Percentiles rank a stretch among this genome's conserved stretches.
These are phyloP conservation scores for Venustaconcha ellipsiformis DNA, from an alignment of 1,140 invertebrate genomes.

Conservation along the genomic window DNA sequence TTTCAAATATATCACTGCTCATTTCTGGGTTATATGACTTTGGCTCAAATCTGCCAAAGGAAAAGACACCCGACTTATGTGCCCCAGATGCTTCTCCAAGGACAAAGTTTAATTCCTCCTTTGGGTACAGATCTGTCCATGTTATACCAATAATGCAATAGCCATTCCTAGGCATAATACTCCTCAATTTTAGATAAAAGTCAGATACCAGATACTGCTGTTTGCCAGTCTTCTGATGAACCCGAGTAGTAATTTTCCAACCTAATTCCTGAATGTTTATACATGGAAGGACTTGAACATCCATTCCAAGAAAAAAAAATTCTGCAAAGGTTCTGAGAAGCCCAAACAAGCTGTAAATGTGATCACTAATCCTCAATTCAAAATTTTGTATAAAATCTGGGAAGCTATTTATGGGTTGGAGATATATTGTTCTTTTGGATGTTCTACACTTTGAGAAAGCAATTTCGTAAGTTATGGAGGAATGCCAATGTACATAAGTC, in stretches of 20 bases:
- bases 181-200: constrained; percentile 40
- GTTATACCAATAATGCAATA: constrained; percentile 50
- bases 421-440: constrained; percentile 44
- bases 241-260: constrained; percentile 37
- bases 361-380: constrained; percentile 15
- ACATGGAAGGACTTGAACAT: constrained; percentile 36
- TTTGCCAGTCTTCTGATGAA: constrained; percentile 42
- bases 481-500: too few species aligned
- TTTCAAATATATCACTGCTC: constrained; percentile 35
- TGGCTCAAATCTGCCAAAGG: constrained; percentile 57
- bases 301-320: constrained; percentile 49
- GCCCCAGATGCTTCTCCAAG: constrained; percentile 51
- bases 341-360: constrained; percentile 40
- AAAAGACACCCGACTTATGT: constrained; percentile 43
- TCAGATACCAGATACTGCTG: constrained; percentile 46
- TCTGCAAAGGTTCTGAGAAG: constrained; percentile 45
- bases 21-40: constrained; percentile 31
- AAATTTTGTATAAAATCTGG: constrained; percentile 49
- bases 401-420: constrained; percentile 55
- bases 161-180: constrained; percentile 46
- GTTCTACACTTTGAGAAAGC: too few species aligned
- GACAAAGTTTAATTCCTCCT: constrained; percentile 58
- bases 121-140: constrained; percentile 60
- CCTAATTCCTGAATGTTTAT: constrained; percentile 24
- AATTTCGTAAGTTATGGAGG: too few species aligned